Conservation (phyloP, 1,140 invertebrate genomes). For the Temnothorax curvispinosus region DNA sequence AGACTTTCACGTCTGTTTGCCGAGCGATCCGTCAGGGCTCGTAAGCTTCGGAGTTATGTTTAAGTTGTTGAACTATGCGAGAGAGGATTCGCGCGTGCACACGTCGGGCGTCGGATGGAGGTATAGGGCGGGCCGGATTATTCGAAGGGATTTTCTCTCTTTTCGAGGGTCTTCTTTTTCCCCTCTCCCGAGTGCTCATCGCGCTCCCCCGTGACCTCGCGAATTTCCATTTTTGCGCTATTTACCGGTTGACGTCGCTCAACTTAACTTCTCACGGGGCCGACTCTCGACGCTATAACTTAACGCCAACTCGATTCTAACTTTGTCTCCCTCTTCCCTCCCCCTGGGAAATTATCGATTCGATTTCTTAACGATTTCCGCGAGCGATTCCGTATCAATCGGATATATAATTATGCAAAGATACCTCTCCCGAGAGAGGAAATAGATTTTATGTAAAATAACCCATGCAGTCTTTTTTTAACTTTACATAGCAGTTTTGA, state of each 20-base stretch:
- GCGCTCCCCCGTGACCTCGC: slow-evolving; percentile 14
- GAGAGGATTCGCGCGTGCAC: slow-evolving; percentile 69
- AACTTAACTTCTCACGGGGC: slow-evolving; percentile 5
- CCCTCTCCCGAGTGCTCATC: slow-evolving; percentile 21
- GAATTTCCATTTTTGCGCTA: slow-evolving; percentile 59
- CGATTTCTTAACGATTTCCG: not conserved
- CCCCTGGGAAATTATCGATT: slow-evolving; percentile 1
- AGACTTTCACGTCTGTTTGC: slow-evolving; percentile 84
- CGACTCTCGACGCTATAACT: slow-evolving; percentile 13
- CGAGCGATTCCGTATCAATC: slow-evolving; percentile 5
- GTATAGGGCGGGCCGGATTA: slow-evolving; percentile 74
- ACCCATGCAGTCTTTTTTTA: not conserved
- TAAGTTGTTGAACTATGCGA: slow-evolving; percentile 84
- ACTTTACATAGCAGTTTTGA: not conserved
- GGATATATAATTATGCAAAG: slow-evolving; percentile 1
- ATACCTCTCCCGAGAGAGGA: not conserved
- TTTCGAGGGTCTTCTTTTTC: slow-evolving; percentile 70
- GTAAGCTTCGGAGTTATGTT: slow-evolving; percentile 85
- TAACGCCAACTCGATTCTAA: slow-evolving; percentile 1
- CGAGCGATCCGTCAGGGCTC: slow-evolving; percentile 83
- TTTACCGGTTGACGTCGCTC: slow-evolving; percentile 57
- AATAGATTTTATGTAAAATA: not conserved
- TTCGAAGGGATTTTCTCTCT: slow-evolving; percentile 78
- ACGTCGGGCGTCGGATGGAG: slow-evolving; percentile 15
- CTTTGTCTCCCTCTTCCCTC: not conserved